Evolutionary conservation across 2,888 invertebrate species (phyloP), one percentile per base, ranked within the genome.

Genomic region (Drosophila ustulata): DNA sequence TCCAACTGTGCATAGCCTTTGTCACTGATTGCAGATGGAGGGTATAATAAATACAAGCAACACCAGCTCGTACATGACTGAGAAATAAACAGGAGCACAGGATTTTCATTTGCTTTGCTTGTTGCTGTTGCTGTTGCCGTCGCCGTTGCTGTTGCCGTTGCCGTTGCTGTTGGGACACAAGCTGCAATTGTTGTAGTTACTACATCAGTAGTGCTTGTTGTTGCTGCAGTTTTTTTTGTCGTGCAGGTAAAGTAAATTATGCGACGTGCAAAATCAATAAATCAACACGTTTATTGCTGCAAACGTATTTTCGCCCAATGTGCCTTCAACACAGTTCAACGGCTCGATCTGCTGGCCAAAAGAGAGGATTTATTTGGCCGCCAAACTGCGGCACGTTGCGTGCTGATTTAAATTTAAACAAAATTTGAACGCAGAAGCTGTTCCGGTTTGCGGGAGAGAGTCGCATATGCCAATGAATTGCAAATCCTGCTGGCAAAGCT

Each of bases 211-310:
- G 47, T 52, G 37, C 23, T 4, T 46, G 46, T 13, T 47, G 43
- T 41, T 46, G 9, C 18, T 52, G 62, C 62, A 61, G 69, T 69
- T 52, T 55, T 61, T 64, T 66, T 72, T 71, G 71, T 61, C 78
- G 78, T 75, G 75, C 83, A 72, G 71, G 89, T 66, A 86, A 82
- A 87, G 83, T 85, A 90, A 89, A 89, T 89, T 90, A 89, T 89
- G 90, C 88, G 78, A 80, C 82, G 80, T 83, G 82, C 82, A 83
- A 89, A 90, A 89, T 89, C 88, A 89, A 89, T 89, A 89, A 89
- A 90, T 89, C 90, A 90, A 82, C 89, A 87, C 87, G 74, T 88
- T 88, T 85, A 85, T 83, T 83, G 76, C 81, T 75, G 79, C 77
- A 81, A 87, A 86, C 76, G 84, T 80, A 75, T 77, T 85, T 82